phyloP scores from a whole-genome alignment of 2,797 vertebrate genomes.

The Sebastes matsubarae region DNA sequence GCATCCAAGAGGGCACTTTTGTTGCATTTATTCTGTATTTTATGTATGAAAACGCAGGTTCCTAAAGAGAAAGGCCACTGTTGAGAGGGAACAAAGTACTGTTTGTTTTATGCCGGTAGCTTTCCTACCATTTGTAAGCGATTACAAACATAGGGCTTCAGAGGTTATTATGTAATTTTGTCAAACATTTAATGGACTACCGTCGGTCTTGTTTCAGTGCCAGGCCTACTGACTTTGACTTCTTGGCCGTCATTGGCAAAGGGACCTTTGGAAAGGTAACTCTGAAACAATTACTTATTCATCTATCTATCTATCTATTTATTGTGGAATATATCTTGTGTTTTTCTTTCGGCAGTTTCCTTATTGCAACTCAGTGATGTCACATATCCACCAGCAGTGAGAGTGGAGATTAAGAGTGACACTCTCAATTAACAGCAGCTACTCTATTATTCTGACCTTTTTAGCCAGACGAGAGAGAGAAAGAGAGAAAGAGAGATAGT shows the following conservation, averaged over 20 bases:
- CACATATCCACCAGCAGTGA: neutral
- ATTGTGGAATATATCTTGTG: neutral
- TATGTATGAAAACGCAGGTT: too few species aligned
- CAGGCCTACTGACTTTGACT: constrained; percentile 98
- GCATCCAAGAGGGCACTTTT: too few species aligned
- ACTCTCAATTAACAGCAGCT: neutral
- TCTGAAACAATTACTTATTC: constrained; percentile 11
- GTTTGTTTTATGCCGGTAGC: neutral
- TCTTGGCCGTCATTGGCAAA: constrained; percentile 97
- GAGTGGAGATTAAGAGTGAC: neutral
- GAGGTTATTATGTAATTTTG: neutral
- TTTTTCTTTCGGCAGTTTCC: neutral
- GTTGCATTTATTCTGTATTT: too few species aligned
- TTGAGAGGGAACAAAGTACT: neutral
- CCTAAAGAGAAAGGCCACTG: neutral
- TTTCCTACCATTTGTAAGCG: neutral
- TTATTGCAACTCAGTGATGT: neutral
- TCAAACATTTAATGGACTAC: neutral
- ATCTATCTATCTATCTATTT: neutral
- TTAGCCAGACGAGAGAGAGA: neutral
- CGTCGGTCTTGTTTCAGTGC: constrained; percentile 83
- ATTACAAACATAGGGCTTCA: neutral
- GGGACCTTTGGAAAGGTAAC: constrained; percentile 97
- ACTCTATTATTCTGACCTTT: constrained; percentile 17
- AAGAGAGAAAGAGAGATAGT: neutral